Evolutionary conservation across 2,888 invertebrate species (phyloP), one percentile per base, ranked within the genome.

Genomic region (Sceliomorpha sp.): DNA sequence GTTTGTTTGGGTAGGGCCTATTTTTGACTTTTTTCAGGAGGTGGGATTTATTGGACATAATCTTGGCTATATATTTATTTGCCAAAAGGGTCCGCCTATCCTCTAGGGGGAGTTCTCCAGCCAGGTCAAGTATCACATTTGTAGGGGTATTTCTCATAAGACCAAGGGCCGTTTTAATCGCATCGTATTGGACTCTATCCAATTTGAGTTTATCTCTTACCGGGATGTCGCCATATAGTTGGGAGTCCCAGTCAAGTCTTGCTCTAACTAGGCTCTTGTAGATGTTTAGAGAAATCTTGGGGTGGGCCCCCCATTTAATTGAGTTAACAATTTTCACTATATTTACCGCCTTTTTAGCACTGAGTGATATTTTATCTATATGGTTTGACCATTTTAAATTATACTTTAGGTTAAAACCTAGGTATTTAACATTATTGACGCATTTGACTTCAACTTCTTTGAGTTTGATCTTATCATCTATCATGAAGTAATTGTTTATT

Each of bases 61-160:
- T 1, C 8, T 34, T 7, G 8, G 34, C 6, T 1, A 36, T 15
- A 17, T 37, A 37, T 37, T 37, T 15, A n/a, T n/a, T 37, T 37
- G 1, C 8, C 14, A 17, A 8, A 17, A 37, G 1, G 17, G 8
- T 37, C n/a, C 37, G 14, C 17, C 37, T 4, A n/a, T 7, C 9
- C 17, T 37, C 17, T 1, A 37, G 2, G 1, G 37, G 8, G 5
- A 1, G n/a, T 37, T 37, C 17, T 2, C n/a, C 1, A 1, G 9
- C 17, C 1, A 37, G 1, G 17, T 37, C 37, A 1, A 37, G n/a
- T 2, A 37, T 5, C 3, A 37, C 17, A 37, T 37, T 37, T 8
- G 37, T 37, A 1, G 37, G 37, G 1, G 37, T 37, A 8, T 15
- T 15, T 1, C 1, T 17, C 37, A 37, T 37, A 0, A 17, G 1